Evolutionary conservation across 2,113 vertebrate genomes (phyloP).

Genomic region (Apistogramma diplotaenia): DNA sequence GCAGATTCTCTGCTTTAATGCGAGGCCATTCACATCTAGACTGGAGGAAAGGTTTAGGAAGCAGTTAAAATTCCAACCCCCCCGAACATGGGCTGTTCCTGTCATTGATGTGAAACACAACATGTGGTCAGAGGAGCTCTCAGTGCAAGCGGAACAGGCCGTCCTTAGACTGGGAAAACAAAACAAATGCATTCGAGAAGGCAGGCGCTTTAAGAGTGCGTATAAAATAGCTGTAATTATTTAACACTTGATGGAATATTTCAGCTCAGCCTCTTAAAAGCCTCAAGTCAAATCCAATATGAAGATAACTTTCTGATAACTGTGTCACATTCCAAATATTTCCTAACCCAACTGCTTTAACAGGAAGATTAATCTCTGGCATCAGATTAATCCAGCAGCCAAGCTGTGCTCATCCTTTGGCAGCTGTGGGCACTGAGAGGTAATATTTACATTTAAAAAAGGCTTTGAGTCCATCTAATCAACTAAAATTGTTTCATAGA

Average conservation of each 20-base stretch:
- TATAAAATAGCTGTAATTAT: not conserved
- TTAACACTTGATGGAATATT: not conserved
- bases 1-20: not conserved
- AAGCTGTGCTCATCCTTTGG: not conserved
- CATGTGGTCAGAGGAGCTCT: not conserved
- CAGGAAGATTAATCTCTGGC: constrained; percentile 1
- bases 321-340: not conserved
- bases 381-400: constrained; percentile 10
- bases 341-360: not conserved
- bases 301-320: not conserved
- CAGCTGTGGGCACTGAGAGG: not conserved
- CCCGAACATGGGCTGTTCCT: not conserved
- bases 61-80: not conserved
- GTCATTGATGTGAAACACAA: not conserved
- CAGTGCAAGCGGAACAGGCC: not conserved
- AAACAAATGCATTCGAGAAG: not conserved
- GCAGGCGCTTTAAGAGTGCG: not conserved
- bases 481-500: not conserved
- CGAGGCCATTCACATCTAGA: not conserved
- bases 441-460: not conserved
- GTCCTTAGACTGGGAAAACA: not conserved
- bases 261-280: not conserved
- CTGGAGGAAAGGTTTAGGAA: not conserved
- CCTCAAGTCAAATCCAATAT: not conserved
- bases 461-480: not conserved